Percentiles rank a stretch among this genome's conserved stretches.
These are phyloP conservation scores for Napeogenes sylphis DNA, from an alignment of 2,888 invertebrate species.

Conservation along the genomic window DNA sequence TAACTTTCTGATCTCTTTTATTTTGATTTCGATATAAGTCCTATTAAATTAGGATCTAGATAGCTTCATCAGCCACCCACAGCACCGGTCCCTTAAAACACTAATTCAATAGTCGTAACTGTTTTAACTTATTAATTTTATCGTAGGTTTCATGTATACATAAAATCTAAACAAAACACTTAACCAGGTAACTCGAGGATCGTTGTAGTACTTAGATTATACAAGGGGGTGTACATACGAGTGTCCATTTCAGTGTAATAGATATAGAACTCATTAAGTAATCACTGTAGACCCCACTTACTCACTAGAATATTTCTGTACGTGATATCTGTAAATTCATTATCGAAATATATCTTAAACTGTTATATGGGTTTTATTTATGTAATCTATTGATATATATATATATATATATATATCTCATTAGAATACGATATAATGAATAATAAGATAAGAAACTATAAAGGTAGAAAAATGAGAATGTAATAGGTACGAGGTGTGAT, in stretches of 20 bases:
- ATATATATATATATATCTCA: conserved; percentile 32
- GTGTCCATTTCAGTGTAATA: conserved; percentile 26
- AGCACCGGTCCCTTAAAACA: conserved; percentile 17
- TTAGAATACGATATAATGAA: conserved; percentile 17
- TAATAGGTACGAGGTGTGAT: conserved; percentile 33
- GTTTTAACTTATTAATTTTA: conserved; percentile 26
- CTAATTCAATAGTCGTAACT: conserved; percentile 26
- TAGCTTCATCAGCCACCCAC: conserved; percentile 4
- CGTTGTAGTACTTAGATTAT: conserved; percentile 28
- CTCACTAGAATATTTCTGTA: conserved; percentile 53
- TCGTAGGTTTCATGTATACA: conserved; percentile 20
- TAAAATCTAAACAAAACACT: conserved; percentile 18
- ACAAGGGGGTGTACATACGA: conserved; percentile 33
- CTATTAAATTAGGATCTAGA: conserved; percentile 19
- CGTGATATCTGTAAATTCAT: conserved; percentile 73
- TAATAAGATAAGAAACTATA: conserved; percentile 13
- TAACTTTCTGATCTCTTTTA: conserved; percentile 57
- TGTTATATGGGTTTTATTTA: conserved; percentile 74
- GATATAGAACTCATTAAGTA: conserved; percentile 16
- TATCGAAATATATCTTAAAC: conserved; percentile 74
- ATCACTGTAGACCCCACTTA: conserved; percentile 36
- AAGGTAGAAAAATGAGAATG: conserved; percentile 36
- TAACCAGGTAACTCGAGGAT: conserved; percentile 11
- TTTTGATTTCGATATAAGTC: conserved; percentile 27
- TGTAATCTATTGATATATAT: conserved; percentile 38